Evolutionary conservation across 2,888 invertebrate genomes (phyloP), one percentile per base, ranked within the genome.

Genomic region (Tenthredo livida): DNA sequence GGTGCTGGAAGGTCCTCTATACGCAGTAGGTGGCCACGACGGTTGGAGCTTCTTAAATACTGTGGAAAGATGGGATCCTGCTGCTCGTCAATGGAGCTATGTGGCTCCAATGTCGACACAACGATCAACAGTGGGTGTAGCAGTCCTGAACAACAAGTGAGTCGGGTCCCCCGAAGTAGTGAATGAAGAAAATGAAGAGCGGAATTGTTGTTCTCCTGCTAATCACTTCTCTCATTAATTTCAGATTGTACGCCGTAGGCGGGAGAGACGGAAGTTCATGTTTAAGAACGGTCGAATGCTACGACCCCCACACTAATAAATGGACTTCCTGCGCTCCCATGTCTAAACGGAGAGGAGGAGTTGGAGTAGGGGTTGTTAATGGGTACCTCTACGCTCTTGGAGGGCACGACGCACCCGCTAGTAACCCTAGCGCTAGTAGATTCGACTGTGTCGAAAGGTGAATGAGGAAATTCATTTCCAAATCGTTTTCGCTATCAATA

Each of bases 11-110:
- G 97, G 97, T 0, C 98, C 98, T 0, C 95, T 99, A 85, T 99
- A 99, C 94, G 98, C 98, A 0, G 98, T 98, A 3, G 98, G 99
- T 1, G 99, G 99, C 0, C 98, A 98, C 92, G 98, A 99, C 93
- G 98, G 98, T 25, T 98, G 98, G 98, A 98, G 98, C 90, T 98
- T 98, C 92, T 95, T 98, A 72, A 98, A 97, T 93, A 98, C 98
- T 0, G 98, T 98, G 0, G 99, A 99, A 94, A 94, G 97, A 85
- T 98, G 98, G 97, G 98, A 98, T 94, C 97, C 98, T 15, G 95
- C 96, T 86, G 96, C 97, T 1, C 95, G 97, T 85, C 96, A 97
- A 86, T 99, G 98, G 98, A 97, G 96, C 88, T 97, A 97, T 91
- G 98, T 98, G 86, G 96, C 98, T 5, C 96, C 98, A 2, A 98